Evolutionary conservation across 2,113 vertebrate genomes (phyloP), one percentile per base, ranked within the genome.

Genomic region (Felis chaus): DNA sequence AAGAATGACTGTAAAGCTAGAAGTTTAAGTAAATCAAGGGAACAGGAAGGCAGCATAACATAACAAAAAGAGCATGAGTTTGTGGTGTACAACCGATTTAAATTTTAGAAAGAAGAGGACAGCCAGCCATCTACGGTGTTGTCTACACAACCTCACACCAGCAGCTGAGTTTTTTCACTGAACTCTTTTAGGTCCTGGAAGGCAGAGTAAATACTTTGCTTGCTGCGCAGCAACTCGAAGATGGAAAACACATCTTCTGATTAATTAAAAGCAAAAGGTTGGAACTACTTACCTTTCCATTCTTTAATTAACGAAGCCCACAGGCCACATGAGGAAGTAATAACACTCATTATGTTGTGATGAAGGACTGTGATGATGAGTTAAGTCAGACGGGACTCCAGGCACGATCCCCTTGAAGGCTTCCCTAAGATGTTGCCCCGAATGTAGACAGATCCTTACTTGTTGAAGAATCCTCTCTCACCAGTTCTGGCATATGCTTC

Each of bases 181-280:
- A 79, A 41, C 69, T 33, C 55, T 95, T 98, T 96, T 95, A 73
- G n/a, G 41, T 66, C 57, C 98, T 97, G 71, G 79, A 45, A 97
- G 71, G 79, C 82, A 39, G 5, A 95, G 57, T n/a, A 85, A 94
- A 95, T 94, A 92, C 90, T 91, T 97, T 81, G 55, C 29, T 95
- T 83, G 8, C 97, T 98, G 85, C 97, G 69, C 96, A 89, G 94
- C 80, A 85, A 94, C 79, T 78, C 5, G 71, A 97, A 87, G 95
- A 98, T 96, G 93, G 96, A 97, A 97, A 98, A 91, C 91, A 96
- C 92, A 97, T 94, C 91, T 96, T 97, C 96, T 96, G 98, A 63
- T 98, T 97, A 98, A 98, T 98, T 98, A 98, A 97, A 98, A 98
- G 96, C 97, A 98, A 98, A 98, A 92, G 80, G 91, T 97, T 98